These are phyloP conservation scores for Embiotoca jacksoni DNA, from an alignment of 2,113 vertebrate genomes.

Conservation along the genomic window DNA sequence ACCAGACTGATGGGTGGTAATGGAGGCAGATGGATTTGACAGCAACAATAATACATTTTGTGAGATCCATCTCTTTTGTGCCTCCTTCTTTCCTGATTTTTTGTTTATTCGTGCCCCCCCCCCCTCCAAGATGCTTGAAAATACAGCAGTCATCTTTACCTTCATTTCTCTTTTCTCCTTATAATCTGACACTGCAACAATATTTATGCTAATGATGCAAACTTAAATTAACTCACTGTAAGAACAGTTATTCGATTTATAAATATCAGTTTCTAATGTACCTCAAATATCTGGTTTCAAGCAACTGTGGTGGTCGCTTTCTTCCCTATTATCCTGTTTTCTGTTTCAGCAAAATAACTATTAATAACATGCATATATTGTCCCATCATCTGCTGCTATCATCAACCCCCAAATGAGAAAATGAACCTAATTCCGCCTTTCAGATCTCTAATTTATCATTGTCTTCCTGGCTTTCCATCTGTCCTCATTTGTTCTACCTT, in stretches of 20 bases:
- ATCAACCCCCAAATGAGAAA: background rate
- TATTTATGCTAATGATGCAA: background rate
- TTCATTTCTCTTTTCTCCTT: background rate
- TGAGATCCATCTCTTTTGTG: constrained; percentile 6
- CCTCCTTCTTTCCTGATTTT: background rate
- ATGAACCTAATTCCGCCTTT: background rate
- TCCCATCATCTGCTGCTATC: background rate
- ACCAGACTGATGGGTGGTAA: constrained; percentile 9
- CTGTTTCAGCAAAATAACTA: no score
- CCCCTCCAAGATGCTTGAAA: background rate
- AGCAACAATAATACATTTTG: constrained; percentile 1
- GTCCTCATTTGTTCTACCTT: background rate
- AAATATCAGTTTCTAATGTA: no score
- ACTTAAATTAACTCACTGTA: background rate
- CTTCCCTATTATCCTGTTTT: no score
- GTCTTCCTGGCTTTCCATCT: background rate
- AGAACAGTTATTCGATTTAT: no score
- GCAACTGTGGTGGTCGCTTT: no score
- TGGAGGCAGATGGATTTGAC: constrained; percentile 14
- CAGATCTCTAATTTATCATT: background rate
- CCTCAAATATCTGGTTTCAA: no score
- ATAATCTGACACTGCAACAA: background rate
- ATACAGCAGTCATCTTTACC: background rate
- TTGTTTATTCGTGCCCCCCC: background rate
- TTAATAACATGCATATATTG: background rate